phyloP scores from a whole-genome alignment of 2,113 vertebrate genomes.

The Seriola dumerili region DNA sequence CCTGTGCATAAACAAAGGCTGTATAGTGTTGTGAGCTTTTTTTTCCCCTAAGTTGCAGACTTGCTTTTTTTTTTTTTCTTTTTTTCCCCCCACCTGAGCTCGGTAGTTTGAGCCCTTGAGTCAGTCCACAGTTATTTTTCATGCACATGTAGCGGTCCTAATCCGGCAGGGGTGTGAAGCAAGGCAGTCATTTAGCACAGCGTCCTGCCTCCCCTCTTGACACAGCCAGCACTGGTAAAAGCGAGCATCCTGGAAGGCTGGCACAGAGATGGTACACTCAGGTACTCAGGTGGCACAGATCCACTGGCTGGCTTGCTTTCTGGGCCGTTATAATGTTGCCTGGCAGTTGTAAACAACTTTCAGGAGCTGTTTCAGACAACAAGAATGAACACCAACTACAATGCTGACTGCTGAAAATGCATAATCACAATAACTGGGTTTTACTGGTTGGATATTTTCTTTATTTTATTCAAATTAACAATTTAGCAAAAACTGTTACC shows the following conservation, averaged over 20 bases:
- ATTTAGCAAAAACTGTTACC: background rate
- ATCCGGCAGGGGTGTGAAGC: slow-evolving; percentile 33
- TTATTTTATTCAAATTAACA: background rate
- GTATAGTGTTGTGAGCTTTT: background rate
- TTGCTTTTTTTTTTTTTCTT: background rate
- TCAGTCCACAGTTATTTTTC: slow-evolving; percentile 9
- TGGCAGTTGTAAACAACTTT: slow-evolving; percentile 34
- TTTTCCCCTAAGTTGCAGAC: background rate
- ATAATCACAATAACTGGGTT: background rate
- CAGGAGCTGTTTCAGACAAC: slow-evolving; percentile 16
- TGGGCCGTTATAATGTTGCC: slow-evolving; percentile 9
- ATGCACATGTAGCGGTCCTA: background rate
- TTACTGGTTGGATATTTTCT: background rate
- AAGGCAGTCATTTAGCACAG: slow-evolving; percentile 42
- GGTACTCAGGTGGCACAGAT: slow-evolving; percentile 33
- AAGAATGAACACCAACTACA: background rate
- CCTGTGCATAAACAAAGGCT: slow-evolving; percentile 33
- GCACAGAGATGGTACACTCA: slow-evolving; percentile 23
- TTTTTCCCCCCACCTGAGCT: background rate
- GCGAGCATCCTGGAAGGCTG: slow-evolving; percentile 11
- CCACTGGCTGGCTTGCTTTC: slow-evolving; percentile 20
- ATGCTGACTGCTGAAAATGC: background rate
- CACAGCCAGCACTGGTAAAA: slow-evolving; percentile 31
- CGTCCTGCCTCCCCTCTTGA: slow-evolving; percentile 4
- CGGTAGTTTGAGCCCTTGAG: background rate